Evolutionary conservation across 1,140 invertebrate genomes (phyloP), one percentile per base, ranked within the genome.

Genomic region (Cydia amplana): DNA sequence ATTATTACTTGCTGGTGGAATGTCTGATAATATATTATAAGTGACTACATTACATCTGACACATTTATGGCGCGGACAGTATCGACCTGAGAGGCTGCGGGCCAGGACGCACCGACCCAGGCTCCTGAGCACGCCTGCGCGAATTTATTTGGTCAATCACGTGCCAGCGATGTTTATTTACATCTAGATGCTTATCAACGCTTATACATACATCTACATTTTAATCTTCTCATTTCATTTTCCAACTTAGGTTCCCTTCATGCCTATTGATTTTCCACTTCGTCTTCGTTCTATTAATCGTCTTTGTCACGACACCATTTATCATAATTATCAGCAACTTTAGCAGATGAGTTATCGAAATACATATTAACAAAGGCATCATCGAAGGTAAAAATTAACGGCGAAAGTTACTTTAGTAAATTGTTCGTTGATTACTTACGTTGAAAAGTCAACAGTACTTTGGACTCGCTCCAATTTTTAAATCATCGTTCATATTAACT

Each of bases 101-200:
- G 64, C 64, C 25, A 67, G 64, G 28, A 67, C 64, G 16, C 65
- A 18, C n/a, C 36, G 65, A 70, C 65, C 63, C 32, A 16, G 28
- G 28, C 28, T 65, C 25, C 23, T 70, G n/a, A 70, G 32, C 32
- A 70, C 65, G 65, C 65, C 32, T 70, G 65, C 65, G 65, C 65
- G 65, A 40, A 32, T 70, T n/a, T 32, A 25, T 32, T 32, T 32
- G 64, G 36, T 28, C 43, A 25, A 43, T 73, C 76, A 77, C 78
- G 78, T 79, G 78, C 73, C 28, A 43, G 23, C 28, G 5, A 32
- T 79, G 75, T 81, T 77, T 81, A 81, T 81, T 79, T 79, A 77
- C 76, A 81, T 77, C 73, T 74, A 72, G 43, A 20, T 20, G 23
- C 28, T 73, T 18, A 70, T 70, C 74, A 77, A 25, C 63, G 7